Percentiles rank a stretch among this genome's conserved stretches.
Conservation (phyloP, 2,113 vertebrate species). For the Sinocyclocheilus anshuiensis region DNA sequence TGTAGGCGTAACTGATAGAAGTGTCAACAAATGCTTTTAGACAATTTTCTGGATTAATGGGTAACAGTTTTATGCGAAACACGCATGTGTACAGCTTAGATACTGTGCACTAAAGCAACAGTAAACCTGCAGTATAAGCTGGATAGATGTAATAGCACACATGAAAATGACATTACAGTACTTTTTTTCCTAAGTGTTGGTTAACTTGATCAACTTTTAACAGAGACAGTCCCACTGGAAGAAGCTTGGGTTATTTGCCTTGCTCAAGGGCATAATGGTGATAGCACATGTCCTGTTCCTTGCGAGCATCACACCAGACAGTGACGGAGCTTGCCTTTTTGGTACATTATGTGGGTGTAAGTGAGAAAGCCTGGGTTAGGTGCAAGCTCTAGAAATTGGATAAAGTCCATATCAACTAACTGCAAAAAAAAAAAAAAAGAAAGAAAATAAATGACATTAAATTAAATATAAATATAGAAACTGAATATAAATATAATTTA, state of each 20-base stretch:
- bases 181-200: too few species aligned
- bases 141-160: not conserved
- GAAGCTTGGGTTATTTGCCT: not conserved
- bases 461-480: not conserved
- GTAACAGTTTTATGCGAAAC: not conserved
- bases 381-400: constrained; percentile 6
- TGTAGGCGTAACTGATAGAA: not conserved
- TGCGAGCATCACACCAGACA: not conserved
- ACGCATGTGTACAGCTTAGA: not conserved
- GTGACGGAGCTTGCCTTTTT: constrained; percentile 8
- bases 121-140: not conserved
- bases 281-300: not conserved
- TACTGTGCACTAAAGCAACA: not conserved
- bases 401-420: not conserved
- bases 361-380: constrained; percentile 25
- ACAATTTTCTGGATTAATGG: not conserved
- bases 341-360: constrained; percentile 22
- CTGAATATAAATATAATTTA: not conserved
- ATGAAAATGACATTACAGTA: not conserved
- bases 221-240: not conserved
- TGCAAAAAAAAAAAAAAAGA: not conserved
- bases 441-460: not conserved
- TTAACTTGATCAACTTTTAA: not conserved
- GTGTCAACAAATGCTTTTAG: not conserved
- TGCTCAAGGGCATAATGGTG: not conserved